A percentile compares a stretch with the other conserved stretches of the same genome.
Evolutionary conservation across 2,888 invertebrate genomes (phyloP).

Genomic region (Congeria kusceri): DNA sequence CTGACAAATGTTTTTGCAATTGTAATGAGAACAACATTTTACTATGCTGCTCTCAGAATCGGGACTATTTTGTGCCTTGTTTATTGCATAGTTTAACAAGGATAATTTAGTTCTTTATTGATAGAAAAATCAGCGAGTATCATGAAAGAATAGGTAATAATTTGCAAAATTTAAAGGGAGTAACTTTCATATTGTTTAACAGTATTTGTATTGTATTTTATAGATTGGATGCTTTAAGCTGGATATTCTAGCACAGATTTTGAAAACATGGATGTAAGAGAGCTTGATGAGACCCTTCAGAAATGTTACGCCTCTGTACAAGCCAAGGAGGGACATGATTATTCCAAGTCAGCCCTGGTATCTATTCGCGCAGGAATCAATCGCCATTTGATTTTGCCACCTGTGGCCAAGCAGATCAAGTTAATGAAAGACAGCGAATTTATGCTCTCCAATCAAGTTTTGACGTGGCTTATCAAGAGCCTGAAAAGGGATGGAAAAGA

Average conservation of each 20-base stretch:
- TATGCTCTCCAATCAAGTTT: conserved; percentile 23
- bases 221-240: conserved; percentile 23
- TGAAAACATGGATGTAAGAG: conserved; percentile 11
- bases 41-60: too few relatives aligned
- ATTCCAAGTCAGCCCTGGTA: conserved; percentile 12
- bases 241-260: conserved; percentile 9
- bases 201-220: neutral
- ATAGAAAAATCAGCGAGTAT: too few relatives aligned
- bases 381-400: conserved; percentile 11
- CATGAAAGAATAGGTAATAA: too few relatives aligned
- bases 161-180: too few relatives aligned
- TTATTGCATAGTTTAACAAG: too few relatives aligned
- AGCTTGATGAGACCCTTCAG: conserved; percentile 7
- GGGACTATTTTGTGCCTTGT: too few relatives aligned
- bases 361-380: conserved; percentile 24
- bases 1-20: too few relatives aligned
- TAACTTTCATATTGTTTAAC: neutral
- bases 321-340: conserved; percentile 22
- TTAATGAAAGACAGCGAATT: conserved; percentile 23
- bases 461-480: conserved; percentile 30
- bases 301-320: conserved; percentile 13
- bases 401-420: neutral
- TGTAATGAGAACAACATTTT: too few relatives aligned
- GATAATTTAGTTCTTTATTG: too few relatives aligned
- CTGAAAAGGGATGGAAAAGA: conserved; percentile 51